Base-by-base conservation (phyloP, 2,797 vertebrate genomes). In the Psittacula echo region DNA sequence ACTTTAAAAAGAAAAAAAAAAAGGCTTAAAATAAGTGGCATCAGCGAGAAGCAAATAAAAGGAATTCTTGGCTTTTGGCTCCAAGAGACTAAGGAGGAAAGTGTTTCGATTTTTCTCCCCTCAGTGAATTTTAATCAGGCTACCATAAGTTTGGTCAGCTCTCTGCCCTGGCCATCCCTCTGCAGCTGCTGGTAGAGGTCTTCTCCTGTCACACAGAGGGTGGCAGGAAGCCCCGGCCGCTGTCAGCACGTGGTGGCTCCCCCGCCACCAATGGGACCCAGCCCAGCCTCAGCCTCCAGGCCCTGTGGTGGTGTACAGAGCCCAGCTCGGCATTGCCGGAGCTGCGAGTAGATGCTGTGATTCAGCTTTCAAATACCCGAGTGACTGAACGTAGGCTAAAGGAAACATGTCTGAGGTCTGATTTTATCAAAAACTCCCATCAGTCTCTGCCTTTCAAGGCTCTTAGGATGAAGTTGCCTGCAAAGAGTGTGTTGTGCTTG, bases 391-490 rank as follows among this genome's bases (percentile, higher is more conserved):
- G 0, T 29, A 51, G 85, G 94, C 83, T 68, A 78, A 87, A 74
- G 79, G 83, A 86, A 89, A 37, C 1, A 15, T 13, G 21, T 80
- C 83, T 85, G 73, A 62, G 58, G 9, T 88, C 90, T 94, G 89
- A 60, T 92, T 88, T 75, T 94, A 72, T 91, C 87, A 87, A 34
- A 88, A 71, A 75, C 73, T 78, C 93, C 62, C 80, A 85, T 92
- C 83, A 7, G 45, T 91, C 76, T 91, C 64, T 62, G 79, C 64
- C 54, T 93, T 95, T 91, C 87, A 58, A 93, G 90, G 88, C 73
- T 95, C 70, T 87, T 89, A 23, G 86, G 64, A 80, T 92, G 30
- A 88, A 64, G 90, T 30, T 96, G 83, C 71, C 91, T 86, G 44
- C 58, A 90, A 76, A 75, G 70, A 73, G 42, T 71, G 77, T 86